Evolutionary conservation across 2,797 vertebrate species (phyloP), one percentile per base, ranked within the genome.

Genomic region (Triplophysa bombifrons): DNA sequence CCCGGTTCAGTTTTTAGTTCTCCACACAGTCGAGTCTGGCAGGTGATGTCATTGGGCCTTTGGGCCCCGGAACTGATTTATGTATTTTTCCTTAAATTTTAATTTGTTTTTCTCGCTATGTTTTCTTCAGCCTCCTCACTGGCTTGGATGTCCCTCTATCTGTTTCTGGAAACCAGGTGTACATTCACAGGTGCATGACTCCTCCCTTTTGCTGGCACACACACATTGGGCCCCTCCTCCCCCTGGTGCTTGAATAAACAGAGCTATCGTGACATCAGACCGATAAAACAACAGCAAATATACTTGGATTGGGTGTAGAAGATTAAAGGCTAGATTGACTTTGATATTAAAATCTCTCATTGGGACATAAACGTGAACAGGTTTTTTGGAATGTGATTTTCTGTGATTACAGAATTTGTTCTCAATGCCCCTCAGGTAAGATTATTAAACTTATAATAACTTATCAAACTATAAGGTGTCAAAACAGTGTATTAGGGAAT

Each of bases 41-140:
- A 75, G 65, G 60, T 79, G 50, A 67, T 58, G 25, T 76, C 85
- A 84, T 81, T 19, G 53, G 69, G 68, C 69, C 71, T 20, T 25
- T 78, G 44, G 25, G 72, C 30, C 78, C 58, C 74, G 65, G 46
- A 80, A 53, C 25, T 25, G 17, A 44, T 76, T 58, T 74, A 66
- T 77, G 44, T n/a, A 44, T 50, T 68, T 76, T 79, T 46, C 89
- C 87, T 88, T 86, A 87, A 60, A 48, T 71, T 77, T 78, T 25
- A 68, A 12, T 63, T 58, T 72, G 58, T 50, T 72, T 72, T 27
- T 80, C 48, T 78, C 41, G 77, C 80, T 72, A 74, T 80, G 83
- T 83, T 25, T 83, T 84, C 82, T 66, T 76, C 72, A 71, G 48
- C 61, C 51, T 80, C 74, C 67, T 71, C 75, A 69, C 61, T 67